Percentiles rank a stretch among this genome's conserved stretches.
Evolutionary conservation across 92 coral and sea anemone species (phyloP).

Genomic region (Anthopleura xanthogrammica): DNA sequence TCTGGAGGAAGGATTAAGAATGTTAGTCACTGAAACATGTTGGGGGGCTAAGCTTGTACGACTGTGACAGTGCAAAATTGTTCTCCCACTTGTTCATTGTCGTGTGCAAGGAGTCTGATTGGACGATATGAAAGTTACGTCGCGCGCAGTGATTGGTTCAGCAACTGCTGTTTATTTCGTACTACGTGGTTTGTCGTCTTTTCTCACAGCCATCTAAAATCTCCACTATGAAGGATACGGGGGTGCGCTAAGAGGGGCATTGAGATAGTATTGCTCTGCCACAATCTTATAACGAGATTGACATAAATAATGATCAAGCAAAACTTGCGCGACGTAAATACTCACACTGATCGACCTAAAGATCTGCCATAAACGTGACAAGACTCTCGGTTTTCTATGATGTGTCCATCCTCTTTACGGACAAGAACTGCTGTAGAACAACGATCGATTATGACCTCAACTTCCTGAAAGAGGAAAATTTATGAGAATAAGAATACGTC

Average conservation of each 20-base stretch:
- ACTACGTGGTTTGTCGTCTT: background rate
- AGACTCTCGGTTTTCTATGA: conserved; percentile 52
- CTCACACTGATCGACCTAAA: conserved; percentile 65
- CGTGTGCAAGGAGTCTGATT: too few species aligned
- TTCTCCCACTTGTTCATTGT: too few species aligned
- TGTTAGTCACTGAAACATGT: background rate
- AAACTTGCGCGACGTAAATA: conserved; percentile 9
- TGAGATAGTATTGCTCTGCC: too few species aligned
- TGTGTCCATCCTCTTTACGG: conserved; percentile 60
- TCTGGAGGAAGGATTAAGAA: conserved; percentile 21
- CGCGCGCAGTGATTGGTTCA: background rate
- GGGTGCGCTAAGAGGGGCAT: background rate
- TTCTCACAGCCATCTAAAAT: background rate
- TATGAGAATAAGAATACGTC: background rate
- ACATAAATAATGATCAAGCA: background rate
- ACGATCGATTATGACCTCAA: conserved; percentile 62
- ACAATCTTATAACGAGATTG: background rate
- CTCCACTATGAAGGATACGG: background rate
- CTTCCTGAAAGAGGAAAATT: conserved; percentile 39
- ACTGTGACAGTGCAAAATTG: too few species aligned
- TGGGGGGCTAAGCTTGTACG: too few species aligned
- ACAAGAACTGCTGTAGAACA: conserved; percentile 63
- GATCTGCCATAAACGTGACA: conserved; percentile 68
- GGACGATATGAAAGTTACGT: background rate
- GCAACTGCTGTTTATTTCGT: background rate